Conservation (phyloP, 2,888 invertebrate genomes). For the Papilio elwesi region DNA sequence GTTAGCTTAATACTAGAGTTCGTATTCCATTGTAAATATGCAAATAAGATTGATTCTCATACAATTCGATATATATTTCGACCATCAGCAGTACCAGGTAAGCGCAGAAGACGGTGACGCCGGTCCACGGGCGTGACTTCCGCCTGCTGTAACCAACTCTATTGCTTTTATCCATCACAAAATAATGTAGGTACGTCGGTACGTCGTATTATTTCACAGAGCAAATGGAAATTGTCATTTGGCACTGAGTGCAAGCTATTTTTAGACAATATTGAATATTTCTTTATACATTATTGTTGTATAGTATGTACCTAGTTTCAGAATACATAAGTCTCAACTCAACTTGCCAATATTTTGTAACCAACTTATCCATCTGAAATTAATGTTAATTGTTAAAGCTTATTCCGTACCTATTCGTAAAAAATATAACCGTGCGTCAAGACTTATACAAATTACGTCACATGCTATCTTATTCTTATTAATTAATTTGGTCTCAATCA, state of each 20-base stretch:
- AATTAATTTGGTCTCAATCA: too few relatives aligned
- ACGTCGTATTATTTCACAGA: conserved; percentile 12
- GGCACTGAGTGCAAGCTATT: conserved; percentile 40
- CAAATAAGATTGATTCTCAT: conserved; percentile 66
- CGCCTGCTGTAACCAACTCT: conserved; percentile 64
- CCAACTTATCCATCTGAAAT: too few relatives aligned
- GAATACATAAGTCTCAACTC: conserved; percentile 28
- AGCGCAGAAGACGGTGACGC: conserved; percentile 72
- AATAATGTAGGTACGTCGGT: conserved; percentile 1
- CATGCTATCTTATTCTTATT: too few relatives aligned
- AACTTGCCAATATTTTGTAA: too few relatives aligned
- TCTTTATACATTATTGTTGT: not conserved
- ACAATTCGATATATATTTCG: conserved; percentile 71
- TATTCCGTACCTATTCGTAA: too few relatives aligned
- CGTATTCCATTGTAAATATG: conserved; percentile 61
- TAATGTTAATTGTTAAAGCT: too few relatives aligned
- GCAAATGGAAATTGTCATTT: conserved; percentile 46
- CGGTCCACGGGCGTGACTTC: conserved; percentile 64
- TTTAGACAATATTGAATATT: conserved; percentile 2
- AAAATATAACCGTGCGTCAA: too few relatives aligned
- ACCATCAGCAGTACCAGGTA: conserved; percentile 69
- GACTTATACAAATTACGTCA: too few relatives aligned
- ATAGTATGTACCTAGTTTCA: conserved; percentile 4
- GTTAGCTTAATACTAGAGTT: conserved; percentile 37
- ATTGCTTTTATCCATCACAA: conserved; percentile 58